Evolutionary conservation across 37 sponge, comb jelly and placozoan genomes (phyloP).

Genomic region (Mnemiopsis leidyi): DNA sequence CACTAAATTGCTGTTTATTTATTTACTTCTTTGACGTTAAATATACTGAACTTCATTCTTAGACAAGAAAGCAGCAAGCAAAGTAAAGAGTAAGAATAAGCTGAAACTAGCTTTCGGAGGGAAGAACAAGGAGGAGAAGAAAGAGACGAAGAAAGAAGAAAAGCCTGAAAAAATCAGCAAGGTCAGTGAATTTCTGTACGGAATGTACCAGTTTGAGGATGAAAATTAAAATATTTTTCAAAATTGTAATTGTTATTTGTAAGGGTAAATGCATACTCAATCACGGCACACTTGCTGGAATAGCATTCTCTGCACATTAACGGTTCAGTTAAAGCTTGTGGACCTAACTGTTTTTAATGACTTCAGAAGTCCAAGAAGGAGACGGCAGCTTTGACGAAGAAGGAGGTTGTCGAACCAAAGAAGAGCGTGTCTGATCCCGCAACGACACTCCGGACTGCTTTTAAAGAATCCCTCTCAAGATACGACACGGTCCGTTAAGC

Average conservation of each 20-base stretch:
- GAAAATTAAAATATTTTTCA: no score
- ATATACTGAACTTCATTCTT: no score
- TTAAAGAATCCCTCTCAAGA: background rate
- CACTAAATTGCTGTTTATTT: no score
- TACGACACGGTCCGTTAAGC: conserved; percentile 20
- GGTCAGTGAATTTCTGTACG: background rate
- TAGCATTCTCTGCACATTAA: no score
- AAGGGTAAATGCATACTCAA: no score
- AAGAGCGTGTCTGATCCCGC: background rate
- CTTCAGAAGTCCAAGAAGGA: background rate
- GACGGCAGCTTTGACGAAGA: background rate
- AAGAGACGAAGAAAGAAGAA: background rate
- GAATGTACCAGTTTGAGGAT: no score
- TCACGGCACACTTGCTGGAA: no score
- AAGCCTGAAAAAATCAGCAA: background rate
- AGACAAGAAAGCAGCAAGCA: background rate
- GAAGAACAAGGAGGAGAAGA: conserved; percentile 17
- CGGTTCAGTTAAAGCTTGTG: no score
- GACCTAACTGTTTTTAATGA: no score
- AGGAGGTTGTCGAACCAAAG: background rate
- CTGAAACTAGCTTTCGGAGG: background rate
- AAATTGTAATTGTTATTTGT: no score
- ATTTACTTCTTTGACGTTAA: no score
- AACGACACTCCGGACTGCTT: background rate
- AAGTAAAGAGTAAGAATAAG: background rate